phyloP scores from a whole-genome alignment of 2,113 vertebrate genomes.

The Onychostruthus taczanowskii region DNA sequence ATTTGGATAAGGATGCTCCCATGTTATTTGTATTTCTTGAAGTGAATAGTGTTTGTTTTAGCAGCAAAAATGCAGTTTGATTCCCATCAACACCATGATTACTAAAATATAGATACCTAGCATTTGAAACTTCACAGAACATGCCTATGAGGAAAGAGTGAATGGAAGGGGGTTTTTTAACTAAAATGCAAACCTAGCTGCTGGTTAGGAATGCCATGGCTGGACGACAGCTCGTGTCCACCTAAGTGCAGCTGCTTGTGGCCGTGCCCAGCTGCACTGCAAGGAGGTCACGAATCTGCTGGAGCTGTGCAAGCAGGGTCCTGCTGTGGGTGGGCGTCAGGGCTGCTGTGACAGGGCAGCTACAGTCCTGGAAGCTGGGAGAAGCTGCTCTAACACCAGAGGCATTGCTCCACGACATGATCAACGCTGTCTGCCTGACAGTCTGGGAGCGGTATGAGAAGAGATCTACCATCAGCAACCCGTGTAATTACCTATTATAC shows the following conservation, averaged over 20 bases:
- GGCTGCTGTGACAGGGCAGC: not conserved
- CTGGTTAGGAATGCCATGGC: not conserved
- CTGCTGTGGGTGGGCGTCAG: not conserved
- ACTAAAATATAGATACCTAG: not conserved
- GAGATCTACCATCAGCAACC: not conserved
- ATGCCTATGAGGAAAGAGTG: not conserved
- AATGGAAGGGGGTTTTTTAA: not conserved
- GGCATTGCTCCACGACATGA: fast-evolving
- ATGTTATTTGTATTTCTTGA: not conserved
- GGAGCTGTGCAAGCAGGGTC: not conserved
- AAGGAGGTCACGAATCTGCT: not conserved
- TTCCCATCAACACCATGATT: fast-evolving
- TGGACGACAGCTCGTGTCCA: fast-evolving
- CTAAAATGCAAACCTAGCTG: not conserved
- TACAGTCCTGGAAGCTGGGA: not conserved
- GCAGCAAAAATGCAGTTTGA: not conserved
- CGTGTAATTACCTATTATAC: not conserved
- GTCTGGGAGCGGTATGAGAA: not conserved
- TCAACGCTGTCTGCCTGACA: not conserved
- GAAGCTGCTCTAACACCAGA: not conserved
- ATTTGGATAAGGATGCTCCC: not conserved
- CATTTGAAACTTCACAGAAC: not conserved
- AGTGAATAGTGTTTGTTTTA: not conserved
- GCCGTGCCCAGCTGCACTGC: fast-evolving
- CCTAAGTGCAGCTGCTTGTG: not conserved